A percentile compares a stretch with the other conserved stretches of the same genome.
phyloP scores from a whole-genome alignment of 2,888 invertebrate genomes.

The Drosophila borealis region DNA sequence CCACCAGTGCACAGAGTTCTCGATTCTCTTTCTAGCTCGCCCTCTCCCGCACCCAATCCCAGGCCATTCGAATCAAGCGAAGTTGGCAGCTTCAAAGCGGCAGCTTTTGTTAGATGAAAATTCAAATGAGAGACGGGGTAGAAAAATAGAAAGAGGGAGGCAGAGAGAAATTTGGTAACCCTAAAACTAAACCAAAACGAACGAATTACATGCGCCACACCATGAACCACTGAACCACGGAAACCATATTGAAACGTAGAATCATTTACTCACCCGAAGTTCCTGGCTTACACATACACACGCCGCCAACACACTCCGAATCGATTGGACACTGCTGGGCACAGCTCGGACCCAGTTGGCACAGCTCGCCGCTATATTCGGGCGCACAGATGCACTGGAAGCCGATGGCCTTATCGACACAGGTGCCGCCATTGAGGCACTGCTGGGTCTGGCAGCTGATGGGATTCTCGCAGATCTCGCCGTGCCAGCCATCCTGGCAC shows the following conservation, averaged over 20 bases:
- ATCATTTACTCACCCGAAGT: conserved; percentile 81
- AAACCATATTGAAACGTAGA: conserved; percentile 7
- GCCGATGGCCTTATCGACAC: conserved; percentile 86
- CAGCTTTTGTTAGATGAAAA: conserved; percentile 55
- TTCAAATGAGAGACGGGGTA: not conserved
- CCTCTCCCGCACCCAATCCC: not conserved
- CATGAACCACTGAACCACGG: conserved; percentile 26
- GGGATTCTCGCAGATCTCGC: conserved; percentile 90
- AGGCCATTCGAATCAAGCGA: conserved; percentile 39
- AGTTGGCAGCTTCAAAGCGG: conserved; percentile 61
- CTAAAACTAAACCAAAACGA: conserved; percentile 10
- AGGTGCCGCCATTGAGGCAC: conserved; percentile 91
- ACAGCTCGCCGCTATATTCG: conserved; percentile 86
- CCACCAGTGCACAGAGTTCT: conserved; percentile 58
- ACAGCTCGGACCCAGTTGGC: conserved; percentile 83
- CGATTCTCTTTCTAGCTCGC: conserved; percentile 7
- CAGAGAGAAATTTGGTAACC: conserved; percentile 4
- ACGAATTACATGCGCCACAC: conserved; percentile 45
- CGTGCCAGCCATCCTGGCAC: conserved; percentile 92
- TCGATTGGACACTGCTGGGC: conserved; percentile 87
- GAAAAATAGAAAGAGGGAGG: conserved; percentile 1
- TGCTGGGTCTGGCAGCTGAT: conserved; percentile 88
- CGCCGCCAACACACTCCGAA: conserved; percentile 88
- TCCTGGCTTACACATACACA: conserved; percentile 85
- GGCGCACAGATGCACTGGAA: conserved; percentile 90